Evolutionary conservation across 2,888 invertebrate species (phyloP), one percentile per base, ranked within the genome.

Genomic region (Microplitis manilae): DNA sequence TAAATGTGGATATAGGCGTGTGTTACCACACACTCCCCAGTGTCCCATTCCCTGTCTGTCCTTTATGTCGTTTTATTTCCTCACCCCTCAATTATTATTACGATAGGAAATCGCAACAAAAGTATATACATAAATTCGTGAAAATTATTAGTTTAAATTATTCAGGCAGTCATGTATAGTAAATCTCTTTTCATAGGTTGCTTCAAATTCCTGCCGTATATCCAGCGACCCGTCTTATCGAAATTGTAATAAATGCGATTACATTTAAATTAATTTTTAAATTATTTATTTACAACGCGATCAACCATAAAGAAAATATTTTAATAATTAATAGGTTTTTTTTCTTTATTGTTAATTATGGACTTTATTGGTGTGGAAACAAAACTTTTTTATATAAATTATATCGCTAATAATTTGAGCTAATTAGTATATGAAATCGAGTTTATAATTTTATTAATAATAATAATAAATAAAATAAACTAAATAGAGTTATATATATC

Each of bases 11-110:
- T 41, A 68, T 68, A 41, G 41, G 17, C 62, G 40, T 40, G 40
- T 71, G 38, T 62, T 50, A 17, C 62, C 13, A 39, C 17, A n/a
- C 38, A 62, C 39, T 39, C 15, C 9, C 40, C 13, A 15, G 40
- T 40, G 39, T 17, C 7, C 40, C 62, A 38, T 17, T 7, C 15
- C 68, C 15, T 39, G 39, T 7, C 68, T 39, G 5, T 68, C 15
- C 68, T 68, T 40, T 38, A 5, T 38, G 9, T 65, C 13, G 13
- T 50, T 30, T 65, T 30, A 30, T 59, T 59, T 61, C 38, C 60
- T 30, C 30, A 61, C 39, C 71, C 71, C 71, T 72, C 61, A 39
- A 72, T 72, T 72, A 72, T 72, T 72, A 72, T 62, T 72, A 72
- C 62, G 62, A 72, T 61, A 41, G 62, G 40, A 72, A 72, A 72